Conservation (phyloP, 2,888 invertebrate species). For the Pocota personata region DNA sequence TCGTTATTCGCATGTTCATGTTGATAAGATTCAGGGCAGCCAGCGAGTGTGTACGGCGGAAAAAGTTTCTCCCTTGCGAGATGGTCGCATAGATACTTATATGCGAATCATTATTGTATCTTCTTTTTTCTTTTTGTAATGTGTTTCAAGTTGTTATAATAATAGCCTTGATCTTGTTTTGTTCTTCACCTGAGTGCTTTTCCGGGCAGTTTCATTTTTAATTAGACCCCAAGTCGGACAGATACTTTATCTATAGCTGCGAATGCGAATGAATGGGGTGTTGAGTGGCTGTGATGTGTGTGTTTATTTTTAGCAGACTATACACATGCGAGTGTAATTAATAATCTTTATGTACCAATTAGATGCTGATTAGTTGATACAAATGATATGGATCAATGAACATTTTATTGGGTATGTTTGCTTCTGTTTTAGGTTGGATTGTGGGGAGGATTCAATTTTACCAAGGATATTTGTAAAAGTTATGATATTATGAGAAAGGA, state of each 20-base stretch:
- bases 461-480: not conserved
- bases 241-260: not conserved
- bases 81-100: constrained; percentile 40
- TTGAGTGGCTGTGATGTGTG: not conserved
- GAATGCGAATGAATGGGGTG: not conserved
- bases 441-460: not conserved
- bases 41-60: not conserved
- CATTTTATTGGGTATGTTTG: not conserved
- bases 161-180: constrained; percentile 34
- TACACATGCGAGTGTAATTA: constrained; percentile 19
- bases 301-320: constrained; percentile 9
- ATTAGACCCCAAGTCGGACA: constrained; percentile 22
- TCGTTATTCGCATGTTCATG: constrained; percentile 1
- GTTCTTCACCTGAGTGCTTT: not conserved
- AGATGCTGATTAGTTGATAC: constrained; percentile 6
- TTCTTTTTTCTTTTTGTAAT: not conserved
- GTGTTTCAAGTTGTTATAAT: constrained; percentile 14
- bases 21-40: constrained; percentile 31
- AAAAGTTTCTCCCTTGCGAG: constrained; percentile 39
- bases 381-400: not conserved
- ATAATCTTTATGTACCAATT: constrained; percentile 6
- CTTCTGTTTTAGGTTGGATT: not conserved
- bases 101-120: not conserved
- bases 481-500: not conserved
- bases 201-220: constrained; percentile 32